phyloP scores from a whole-genome alignment of 30 jellyfish, hydroid and myxozoan genomes.

The Sanderia malayensis region DNA sequence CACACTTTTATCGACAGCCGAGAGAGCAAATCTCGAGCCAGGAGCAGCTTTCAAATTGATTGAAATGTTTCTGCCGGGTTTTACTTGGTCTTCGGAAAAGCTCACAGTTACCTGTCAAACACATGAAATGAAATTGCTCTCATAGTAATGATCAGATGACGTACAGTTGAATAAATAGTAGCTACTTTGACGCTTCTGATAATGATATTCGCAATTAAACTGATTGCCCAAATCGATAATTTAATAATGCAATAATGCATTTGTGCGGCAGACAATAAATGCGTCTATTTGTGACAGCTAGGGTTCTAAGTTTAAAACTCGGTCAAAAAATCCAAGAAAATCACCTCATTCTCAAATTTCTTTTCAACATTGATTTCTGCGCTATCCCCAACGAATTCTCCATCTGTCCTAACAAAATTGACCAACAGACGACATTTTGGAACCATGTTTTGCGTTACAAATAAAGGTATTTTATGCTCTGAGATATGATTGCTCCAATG shows the following conservation, averaged over 20 bases:
- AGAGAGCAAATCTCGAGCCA: conserved; percentile 70
- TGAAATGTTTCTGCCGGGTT: conserved; percentile 65
- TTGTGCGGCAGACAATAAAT: too few species aligned
- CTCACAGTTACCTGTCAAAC: conserved; percentile 50
- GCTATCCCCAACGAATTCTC: conserved; percentile 49
- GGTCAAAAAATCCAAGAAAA: too few species aligned
- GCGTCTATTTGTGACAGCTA: too few species aligned
- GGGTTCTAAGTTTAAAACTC: too few species aligned
- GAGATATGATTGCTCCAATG: background rate
- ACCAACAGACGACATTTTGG: conserved; percentile 40
- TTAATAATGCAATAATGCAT: too few species aligned
- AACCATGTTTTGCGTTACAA: conserved; percentile 47
- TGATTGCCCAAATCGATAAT: too few species aligned
- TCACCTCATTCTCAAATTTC: conserved; percentile 43
- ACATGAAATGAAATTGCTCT: too few species aligned
- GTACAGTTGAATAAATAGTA: too few species aligned
- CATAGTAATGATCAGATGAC: too few species aligned
- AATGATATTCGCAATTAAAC: too few species aligned
- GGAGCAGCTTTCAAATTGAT: conserved; percentile 71
- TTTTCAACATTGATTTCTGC: conserved; percentile 23
- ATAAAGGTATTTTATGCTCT: background rate
- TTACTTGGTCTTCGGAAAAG: conserved; percentile 37
- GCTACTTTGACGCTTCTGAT: too few species aligned
- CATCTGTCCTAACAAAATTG: conserved; percentile 34
- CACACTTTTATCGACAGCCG: conserved; percentile 85